These are phyloP conservation scores for Muschampia plurimacula DNA, from an alignment of 2,888 invertebrate species.

Conservation along the genomic window DNA sequence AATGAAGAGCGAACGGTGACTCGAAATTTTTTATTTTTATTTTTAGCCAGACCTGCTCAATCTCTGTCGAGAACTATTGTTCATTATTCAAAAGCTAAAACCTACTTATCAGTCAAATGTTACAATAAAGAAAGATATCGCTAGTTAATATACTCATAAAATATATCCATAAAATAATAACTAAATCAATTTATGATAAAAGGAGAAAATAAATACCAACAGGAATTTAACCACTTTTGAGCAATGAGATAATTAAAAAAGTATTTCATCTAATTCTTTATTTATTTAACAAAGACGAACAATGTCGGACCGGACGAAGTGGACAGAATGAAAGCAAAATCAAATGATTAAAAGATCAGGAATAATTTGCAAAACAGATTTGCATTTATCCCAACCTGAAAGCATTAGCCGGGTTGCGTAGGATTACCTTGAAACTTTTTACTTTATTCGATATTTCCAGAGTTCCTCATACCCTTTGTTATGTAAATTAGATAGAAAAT, in stretches of 20 bases:
- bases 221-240: not conserved
- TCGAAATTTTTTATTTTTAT: no score
- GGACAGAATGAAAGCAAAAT: constrained; percentile 39
- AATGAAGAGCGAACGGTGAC: no score
- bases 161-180: no score
- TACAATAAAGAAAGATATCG: no score
- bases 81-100: no score
- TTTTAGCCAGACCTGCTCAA: no score
- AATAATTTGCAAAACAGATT: constrained; percentile 64
- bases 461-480: not conserved
- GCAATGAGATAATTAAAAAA: not conserved
- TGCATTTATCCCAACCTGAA: constrained; percentile 55
- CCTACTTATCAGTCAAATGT: no score
- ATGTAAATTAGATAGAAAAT: not conserved
- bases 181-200: no score
- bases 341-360: constrained; percentile 47
- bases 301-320: constrained; percentile 11
- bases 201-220: no score
- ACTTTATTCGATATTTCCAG: not conserved
- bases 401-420: constrained; percentile 46
- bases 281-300: constrained; percentile 3
- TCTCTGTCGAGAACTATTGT: no score
- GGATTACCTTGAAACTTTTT: constrained; percentile 34
- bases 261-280: not conserved
- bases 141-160: no score